Evolutionary conservation across 92 coral and sea anemone genomes (phyloP), one percentile per base, ranked within the genome.

Genomic region (Siderastrea siderea): DNA sequence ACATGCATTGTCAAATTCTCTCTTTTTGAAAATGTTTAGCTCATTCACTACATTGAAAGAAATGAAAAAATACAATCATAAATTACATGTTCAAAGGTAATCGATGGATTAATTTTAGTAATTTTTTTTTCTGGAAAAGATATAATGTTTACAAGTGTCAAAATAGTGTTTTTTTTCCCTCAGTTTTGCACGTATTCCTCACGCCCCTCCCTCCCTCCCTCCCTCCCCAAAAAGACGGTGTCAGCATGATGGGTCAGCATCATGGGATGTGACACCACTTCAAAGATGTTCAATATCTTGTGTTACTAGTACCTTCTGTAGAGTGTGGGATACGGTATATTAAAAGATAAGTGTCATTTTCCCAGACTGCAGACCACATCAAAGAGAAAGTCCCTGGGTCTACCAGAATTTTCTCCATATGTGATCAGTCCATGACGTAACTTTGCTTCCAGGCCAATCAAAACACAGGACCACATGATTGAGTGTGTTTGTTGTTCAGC

Each of bases 401-500:
- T 49, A 73, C 87, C 71, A 63, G 87, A 74, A 74, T 47, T 73
- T 74, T 84, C 87, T 8, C 79, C 71, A 73, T 84, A 60, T 73
- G 72, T 49, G 79, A 72, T 47, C 79, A 47, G 50, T 5, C 72
- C 81, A 79, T 91, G 91, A 91, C 94, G 94, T 91, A 78, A 71
- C 67, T 76, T 49, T 63, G 4, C n/a, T 8, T 7, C 45, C 38
- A 16, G 74, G 15, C 95, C 95, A 92, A 92, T 88, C 90, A 88
- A 80, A 84, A 9, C 7, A 7, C 71, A 62, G 85, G 54, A 87
- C 81, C 54, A 7, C 78, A 71, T 68, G 83, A 80, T 64, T 63
- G 91, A 73, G 71, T 52, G 77, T 87, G 90, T 91, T 91, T 91
- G 92, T 91, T 91, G 92, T 87, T 88, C 91, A 79, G 16, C 26